Evolutionary conservation across 1,140 invertebrate genomes (phyloP), one percentile per base, ranked within the genome.

Genomic region (Leptoteleia sp.): DNA sequence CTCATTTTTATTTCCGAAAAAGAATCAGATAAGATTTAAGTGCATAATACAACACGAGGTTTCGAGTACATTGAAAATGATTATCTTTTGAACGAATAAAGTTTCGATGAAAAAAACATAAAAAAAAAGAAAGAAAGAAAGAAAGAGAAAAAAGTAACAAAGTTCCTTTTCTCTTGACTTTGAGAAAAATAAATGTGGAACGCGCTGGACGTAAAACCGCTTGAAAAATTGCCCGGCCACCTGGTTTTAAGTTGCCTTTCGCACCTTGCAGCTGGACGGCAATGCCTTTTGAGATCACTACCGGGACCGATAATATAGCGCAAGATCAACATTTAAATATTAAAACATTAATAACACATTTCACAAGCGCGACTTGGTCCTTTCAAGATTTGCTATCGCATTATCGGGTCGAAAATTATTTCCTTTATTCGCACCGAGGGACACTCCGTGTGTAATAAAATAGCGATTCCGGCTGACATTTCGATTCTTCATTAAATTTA

Each of bases 161-260:
- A 4, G 22, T 59, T 52, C n/a, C 37, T 47, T 45, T 55, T 64
- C 40, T 48, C 31, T 55, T 22, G 17, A 12, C 11, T 52, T 31
- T 37, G 22, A 61, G 31, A n/a, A 55, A 47, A 55, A 59, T 70
- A 72, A 72, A 55, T 62, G 48, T 64, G 25, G 40, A 72, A 47
- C 57, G 11, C 19, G 45, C 13, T 33, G 42, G 25, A 72, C 57
- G 42, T 61, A 72, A 72, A 72, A 45, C 55, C 57, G 35, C 45
- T 72, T 54, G 43, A 72, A 61, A 72, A 62, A 62, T 72, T 54
- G 55, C 47, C 27, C 11, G 31, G 31, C 42, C 42, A 43, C 42
- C 45, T 71, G 67, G 61, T 71, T 71, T 61, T 43, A n/a, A 61
- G 45, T 71, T 71, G 61, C 67, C 55, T 54, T 71, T 61, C 52